A percentile compares a stretch with the other conserved stretches of the same genome.
Conservation (phyloP, 2,113 vertebrate species). For the Lipophrys pholis region DNA sequence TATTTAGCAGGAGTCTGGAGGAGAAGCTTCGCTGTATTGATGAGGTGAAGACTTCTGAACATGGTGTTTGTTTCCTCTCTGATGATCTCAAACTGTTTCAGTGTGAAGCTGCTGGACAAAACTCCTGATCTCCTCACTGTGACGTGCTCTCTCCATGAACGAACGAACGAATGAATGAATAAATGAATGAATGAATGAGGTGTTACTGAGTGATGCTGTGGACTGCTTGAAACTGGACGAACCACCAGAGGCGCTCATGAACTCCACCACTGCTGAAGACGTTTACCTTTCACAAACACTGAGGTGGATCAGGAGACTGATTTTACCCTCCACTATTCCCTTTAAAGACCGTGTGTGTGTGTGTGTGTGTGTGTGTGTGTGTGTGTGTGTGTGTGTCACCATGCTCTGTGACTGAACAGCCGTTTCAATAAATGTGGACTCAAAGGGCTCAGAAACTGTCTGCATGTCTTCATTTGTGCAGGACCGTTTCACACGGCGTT, state of each 20-base stretch:
- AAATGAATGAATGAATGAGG: neutral
- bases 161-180: slow-evolving; percentile 37
- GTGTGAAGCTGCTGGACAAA: slow-evolving; percentile 6
- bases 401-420: slow-evolving; percentile 83
- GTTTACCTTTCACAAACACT: neutral
- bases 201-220: slow-evolving; percentile 28
- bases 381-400: slow-evolving; percentile 74
- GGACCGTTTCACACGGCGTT: too few species aligned
- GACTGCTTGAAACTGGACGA: slow-evolving; percentile 21
- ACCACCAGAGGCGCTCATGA: neutral
- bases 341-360: slow-evolving; percentile 19
- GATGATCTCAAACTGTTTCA: slow-evolving; percentile 56
- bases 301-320: neutral
- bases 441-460: slow-evolving; percentile 86
- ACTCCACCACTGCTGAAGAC: too few species aligned
- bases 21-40: slow-evolving; percentile 69
- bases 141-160: slow-evolving; percentile 61
- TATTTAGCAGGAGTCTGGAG: slow-evolving; percentile 60
- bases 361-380: slow-evolving; percentile 60
- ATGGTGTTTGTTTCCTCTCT: slow-evolving; percentile 61
- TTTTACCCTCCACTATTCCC: slow-evolving; percentile 23
- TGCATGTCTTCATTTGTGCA: slow-evolving; percentile 73
- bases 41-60: slow-evolving; percentile 61
- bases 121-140: slow-evolving; percentile 79
- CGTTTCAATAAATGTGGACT: slow-evolving; percentile 86